These are phyloP conservation scores for Zosterops lateralis DNA, from an alignment of 2,113 vertebrate genomes.

Conservation along the genomic window DNA sequence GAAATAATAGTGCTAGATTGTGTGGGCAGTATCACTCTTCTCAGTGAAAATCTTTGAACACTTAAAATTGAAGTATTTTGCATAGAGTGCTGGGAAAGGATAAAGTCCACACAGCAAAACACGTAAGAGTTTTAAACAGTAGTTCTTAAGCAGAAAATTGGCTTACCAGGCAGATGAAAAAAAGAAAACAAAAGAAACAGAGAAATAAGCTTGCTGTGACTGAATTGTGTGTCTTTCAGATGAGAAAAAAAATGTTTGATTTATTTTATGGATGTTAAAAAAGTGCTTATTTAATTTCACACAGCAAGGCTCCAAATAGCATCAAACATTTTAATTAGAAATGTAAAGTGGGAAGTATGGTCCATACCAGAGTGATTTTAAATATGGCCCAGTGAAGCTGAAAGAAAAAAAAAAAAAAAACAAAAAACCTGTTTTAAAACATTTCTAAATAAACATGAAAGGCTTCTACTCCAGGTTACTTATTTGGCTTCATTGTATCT, in stretches of 20 bases:
- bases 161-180: conserved; percentile 88
- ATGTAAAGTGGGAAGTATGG: conserved; percentile 71
- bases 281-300: conserved; percentile 89
- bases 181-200: conserved; percentile 86
- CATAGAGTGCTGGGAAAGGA: conserved; percentile 79
- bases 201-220: conserved; percentile 88
- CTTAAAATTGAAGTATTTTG: conserved; percentile 72
- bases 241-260: conserved; percentile 78
- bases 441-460: conserved; percentile 11
- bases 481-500: neutral
- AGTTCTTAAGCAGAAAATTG: conserved; percentile 95
- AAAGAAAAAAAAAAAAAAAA: neutral
- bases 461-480: neutral
- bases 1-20: neutral
- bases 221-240: conserved; percentile 83
- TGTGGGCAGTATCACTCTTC: neutral
- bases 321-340: conserved; percentile 89
- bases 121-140: conserved; percentile 84
- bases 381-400: neutral
- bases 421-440: neutral
- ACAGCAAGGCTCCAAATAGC: conserved; percentile 80
- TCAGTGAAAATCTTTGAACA: conserved; percentile 71
- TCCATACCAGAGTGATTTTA: conserved; percentile 59
- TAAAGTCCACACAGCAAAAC: conserved; percentile 86
- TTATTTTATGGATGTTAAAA: conserved; percentile 85